Base-by-base conservation (phyloP, 2,797 vertebrate species). In the Takifugu rubripes region DNA sequence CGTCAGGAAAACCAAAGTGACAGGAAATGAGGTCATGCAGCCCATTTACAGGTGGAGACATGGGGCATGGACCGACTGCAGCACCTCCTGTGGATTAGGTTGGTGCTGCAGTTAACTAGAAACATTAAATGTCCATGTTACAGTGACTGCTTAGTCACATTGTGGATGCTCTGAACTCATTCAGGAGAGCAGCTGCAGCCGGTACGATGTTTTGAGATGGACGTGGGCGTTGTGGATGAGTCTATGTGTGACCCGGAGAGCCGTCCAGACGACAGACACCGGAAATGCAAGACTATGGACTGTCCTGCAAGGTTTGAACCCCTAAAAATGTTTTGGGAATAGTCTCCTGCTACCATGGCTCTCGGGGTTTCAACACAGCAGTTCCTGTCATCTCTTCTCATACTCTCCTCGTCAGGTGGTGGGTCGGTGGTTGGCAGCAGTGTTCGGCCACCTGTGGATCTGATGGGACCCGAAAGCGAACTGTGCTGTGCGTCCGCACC, bases 381-480 rank as follows among this genome's bases (percentile, higher is more conserved):
- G 6, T 42, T 9, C 29, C 51, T 52, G 9, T 52, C 9, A 49
- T 24, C 25, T 40, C 21, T 54, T 47, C 10, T 12, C 24, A 14
- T 40, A 29, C 21, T 50, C 14, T 46, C 8, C 12, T 29, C 24
- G 36, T 73, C 81, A 99, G 97, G 77, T 99, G 97, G 97, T 99
- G 96, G 97, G 89, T 94, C 58, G 95, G 96, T 1, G 93, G 97
- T 48, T 99, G 97, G 97, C 95, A 98, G 87, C 91, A 93, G 1
- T 99, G 96, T 54, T 93, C 95, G 0, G 61, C 91, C 1, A 92
- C 93, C 0, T 99, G 97, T 59, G 96, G 96, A 7, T 86, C 91
- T 3, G 84, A 87, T 0, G 96, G 96, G 2, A 72, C 92, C 59
- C 94, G 93, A 70, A 96, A 92, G 66, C 89, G 96, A 25, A 93